These are phyloP conservation scores for Caenorhabditis tropicalis DNA, from an alignment of 1,140 invertebrate species.

Conservation along the genomic window DNA sequence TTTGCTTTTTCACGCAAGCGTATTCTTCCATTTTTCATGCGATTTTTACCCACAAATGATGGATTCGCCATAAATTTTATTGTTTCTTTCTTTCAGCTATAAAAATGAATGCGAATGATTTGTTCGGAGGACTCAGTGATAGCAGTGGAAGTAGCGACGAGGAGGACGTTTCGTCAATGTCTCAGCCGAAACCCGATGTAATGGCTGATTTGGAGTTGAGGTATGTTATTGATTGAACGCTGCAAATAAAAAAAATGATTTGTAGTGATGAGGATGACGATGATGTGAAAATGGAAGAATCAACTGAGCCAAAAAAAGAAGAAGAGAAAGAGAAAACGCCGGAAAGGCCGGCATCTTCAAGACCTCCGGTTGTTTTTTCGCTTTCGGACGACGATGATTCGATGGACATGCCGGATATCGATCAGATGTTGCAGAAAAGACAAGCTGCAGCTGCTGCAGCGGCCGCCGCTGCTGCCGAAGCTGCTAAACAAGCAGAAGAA, in stretches of 20 bases:
- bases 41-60: neutral
- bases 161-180: neutral
- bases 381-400: slow-evolving; percentile 1
- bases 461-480: neutral
- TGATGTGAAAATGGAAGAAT: neutral
- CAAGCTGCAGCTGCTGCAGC: neutral
- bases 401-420: slow-evolving; percentile 16
- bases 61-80: too few relatives aligned
- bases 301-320: neutral
- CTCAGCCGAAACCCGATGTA: neutral
- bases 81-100: too few relatives aligned
- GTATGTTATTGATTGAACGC: neutral
- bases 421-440: neutral
- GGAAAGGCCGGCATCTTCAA: neutral
- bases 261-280: slow-evolving; percentile 2
- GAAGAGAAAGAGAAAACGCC: neutral
- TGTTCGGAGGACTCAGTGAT: slow-evolving; percentile 19
- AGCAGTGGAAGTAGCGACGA: slow-evolving; percentile 39
- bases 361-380: slow-evolving; percentile 6
- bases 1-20: too few relatives aligned
- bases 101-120: slow-evolving; percentile 36
- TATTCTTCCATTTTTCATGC: too few relatives aligned
- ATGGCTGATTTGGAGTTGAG: slow-evolving; percentile 9
- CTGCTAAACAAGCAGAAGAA: neutral
- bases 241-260: neutral